phyloP scores from a whole-genome alignment of 1,140 invertebrate species.

The Drosophila tani region DNA sequence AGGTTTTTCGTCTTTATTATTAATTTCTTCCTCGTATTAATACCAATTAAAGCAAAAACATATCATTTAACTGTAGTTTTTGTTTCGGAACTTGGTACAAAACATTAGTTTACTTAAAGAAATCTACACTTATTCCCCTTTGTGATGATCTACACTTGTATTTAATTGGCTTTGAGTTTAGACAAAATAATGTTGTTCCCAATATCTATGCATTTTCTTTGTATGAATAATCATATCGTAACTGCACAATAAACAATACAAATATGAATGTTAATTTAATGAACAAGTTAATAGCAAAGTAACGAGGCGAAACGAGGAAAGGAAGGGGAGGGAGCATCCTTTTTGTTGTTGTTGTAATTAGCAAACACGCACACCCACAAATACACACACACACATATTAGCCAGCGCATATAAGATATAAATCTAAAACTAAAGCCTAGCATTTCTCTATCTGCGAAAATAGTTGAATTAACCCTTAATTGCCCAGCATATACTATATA shows the following conservation, averaged over 20 bases:
- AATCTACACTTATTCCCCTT: constrained; percentile 20
- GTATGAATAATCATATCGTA: constrained; percentile 75
- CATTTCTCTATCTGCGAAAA: constrained; percentile 48
- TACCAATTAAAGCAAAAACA: constrained; percentile 33
- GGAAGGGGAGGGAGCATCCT: constrained; percentile 23
- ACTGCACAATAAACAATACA: constrained; percentile 64
- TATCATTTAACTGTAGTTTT: constrained; percentile 57
- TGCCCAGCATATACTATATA: constrained; percentile 35
- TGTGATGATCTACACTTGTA: constrained; percentile 23
- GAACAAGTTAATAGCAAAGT: constrained; percentile 22
- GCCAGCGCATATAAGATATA: constrained; percentile 29
- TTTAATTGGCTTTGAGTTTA: constrained; percentile 22
- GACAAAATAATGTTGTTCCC: constrained; percentile 6
- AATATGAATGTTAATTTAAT: constrained; percentile 44
- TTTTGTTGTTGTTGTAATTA: constrained; percentile 72
- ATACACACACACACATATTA: constrained; percentile 31
- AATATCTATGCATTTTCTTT: constrained; percentile 50
- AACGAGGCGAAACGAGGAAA: neutral
- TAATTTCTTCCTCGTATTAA: constrained; percentile 1
- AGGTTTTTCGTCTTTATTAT: constrained; percentile 6
- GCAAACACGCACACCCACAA: constrained; percentile 33
- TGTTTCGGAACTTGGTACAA: constrained; percentile 50
- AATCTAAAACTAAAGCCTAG: constrained; percentile 50
- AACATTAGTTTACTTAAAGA: constrained; percentile 31
- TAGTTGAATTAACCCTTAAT: constrained; percentile 43